Conservation (phyloP, 2,797 vertebrate genomes). For the Percopsis omiscomaycus region DNA sequence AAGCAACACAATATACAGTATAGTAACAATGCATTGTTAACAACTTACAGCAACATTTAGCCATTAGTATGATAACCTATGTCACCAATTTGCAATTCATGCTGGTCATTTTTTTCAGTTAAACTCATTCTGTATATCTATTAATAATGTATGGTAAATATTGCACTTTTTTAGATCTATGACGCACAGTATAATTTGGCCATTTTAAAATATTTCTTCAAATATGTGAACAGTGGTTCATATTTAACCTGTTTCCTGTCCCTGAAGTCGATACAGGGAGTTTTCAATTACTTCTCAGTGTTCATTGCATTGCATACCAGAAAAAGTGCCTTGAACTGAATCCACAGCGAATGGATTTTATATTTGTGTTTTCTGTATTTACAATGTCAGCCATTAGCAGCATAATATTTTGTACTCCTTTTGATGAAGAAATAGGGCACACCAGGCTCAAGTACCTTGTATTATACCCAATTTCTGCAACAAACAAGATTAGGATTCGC, state of each 20-base stretch:
- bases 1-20: neutral
- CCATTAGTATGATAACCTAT: too few species aligned
- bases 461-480: neutral
- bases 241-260: too few species aligned
- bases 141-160: too few species aligned
- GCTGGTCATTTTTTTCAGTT: neutral
- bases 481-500: neutral
- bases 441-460: neutral
- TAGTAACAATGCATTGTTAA: neutral
- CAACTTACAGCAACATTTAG: too few species aligned
- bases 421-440: neutral
- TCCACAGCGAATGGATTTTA: neutral
- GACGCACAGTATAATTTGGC: neutral
- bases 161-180: neutral
- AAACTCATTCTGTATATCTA: neutral
- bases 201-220: too few species aligned
- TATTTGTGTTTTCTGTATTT: neutral
- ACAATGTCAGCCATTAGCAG: conserved; percentile 1
- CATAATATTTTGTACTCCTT: neutral
- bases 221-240: too few species aligned
- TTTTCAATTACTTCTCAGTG: too few species aligned
- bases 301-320: neutral
- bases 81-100: conserved; percentile 5
- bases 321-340: neutral
- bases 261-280: too few species aligned